Percentiles rank a stretch among this genome's conserved stretches.
Evolutionary conservation across 2,888 invertebrate genomes (phyloP).

Genomic region (Lottia scabra): DNA sequence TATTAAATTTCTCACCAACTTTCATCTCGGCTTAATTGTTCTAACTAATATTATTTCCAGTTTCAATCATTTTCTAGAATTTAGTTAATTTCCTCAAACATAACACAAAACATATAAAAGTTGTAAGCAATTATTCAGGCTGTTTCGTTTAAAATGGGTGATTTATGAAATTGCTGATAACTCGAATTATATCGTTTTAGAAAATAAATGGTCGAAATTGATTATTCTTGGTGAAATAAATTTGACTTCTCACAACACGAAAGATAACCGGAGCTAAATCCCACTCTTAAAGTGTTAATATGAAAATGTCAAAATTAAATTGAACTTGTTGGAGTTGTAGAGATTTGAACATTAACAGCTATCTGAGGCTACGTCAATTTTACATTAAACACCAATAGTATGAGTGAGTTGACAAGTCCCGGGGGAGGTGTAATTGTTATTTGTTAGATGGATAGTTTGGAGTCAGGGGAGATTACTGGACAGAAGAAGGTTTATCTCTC

Average conservation of each 20-base stretch:
- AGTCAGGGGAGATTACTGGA: neutral
- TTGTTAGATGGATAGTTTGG: neutral
- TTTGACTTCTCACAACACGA: constrained; percentile 1
- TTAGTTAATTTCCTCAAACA: neutral
- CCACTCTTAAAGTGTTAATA: constrained; percentile 1
- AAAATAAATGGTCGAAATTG: constrained; percentile 1
- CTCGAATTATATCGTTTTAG: neutral
- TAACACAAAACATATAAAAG: neutral
- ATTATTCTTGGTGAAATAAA: neutral
- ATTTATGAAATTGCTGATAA: constrained; percentile 1
- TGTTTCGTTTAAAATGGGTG: neutral
- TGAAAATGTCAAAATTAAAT: constrained; percentile 6
- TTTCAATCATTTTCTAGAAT: neutral
- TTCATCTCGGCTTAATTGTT: too few species aligned
- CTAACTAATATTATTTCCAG: too few species aligned
- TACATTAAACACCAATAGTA: neutral
- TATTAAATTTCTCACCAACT: too few species aligned
- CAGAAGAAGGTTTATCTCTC: constrained; percentile 4
- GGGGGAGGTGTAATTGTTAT: neutral
- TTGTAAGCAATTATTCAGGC: neutral
- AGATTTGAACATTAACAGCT: neutral
- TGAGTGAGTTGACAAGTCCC: neutral
- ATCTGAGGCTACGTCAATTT: neutral
- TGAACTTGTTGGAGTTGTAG: neutral
- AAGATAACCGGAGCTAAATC: neutral